phyloP scores from a whole-genome alignment of 2,113 vertebrate species.

The Gymnogyps californianus region DNA sequence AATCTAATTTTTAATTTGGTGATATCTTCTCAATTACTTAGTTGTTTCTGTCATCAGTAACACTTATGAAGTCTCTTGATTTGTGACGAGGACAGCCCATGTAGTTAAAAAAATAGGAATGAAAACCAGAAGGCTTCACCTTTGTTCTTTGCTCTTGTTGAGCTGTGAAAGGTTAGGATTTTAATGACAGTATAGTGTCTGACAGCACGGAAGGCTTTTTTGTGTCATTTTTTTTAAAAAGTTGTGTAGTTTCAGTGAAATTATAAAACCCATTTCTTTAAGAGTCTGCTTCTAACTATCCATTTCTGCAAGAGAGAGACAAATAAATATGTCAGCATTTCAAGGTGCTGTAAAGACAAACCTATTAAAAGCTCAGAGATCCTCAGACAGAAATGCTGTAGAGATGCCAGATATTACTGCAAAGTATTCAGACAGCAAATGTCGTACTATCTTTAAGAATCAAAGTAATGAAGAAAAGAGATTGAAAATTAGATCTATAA shows the following conservation, averaged over 20 bases:
- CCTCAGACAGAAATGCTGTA: background rate
- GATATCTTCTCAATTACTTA: background rate
- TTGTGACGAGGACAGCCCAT: background rate
- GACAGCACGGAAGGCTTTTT: background rate
- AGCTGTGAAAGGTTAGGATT: background rate
- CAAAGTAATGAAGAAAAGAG: slow-evolving; percentile 51
- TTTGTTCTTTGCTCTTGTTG: background rate
- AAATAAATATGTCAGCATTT: slow-evolving; percentile 5
- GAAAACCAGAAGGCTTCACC: background rate
- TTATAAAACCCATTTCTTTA: background rate
- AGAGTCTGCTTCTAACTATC: background rate
- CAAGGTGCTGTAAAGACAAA: background rate
- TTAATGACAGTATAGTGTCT: background rate
- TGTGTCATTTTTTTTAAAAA: background rate
- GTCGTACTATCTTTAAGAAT: slow-evolving; percentile 47
- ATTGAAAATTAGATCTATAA: slow-evolving; percentile 44
- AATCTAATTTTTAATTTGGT: background rate
- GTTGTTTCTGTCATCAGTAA: background rate
- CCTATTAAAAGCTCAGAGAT: background rate
- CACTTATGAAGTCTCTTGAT: background rate
- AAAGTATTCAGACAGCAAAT: slow-evolving; percentile 42
- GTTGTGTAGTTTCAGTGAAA: background rate
- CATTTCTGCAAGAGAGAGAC: background rate
- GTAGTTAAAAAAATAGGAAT: background rate
- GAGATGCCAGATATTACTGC: slow-evolving; percentile 18